Evolutionary conservation across 2,888 invertebrate species (phyloP), one percentile per base, ranked within the genome.

Genomic region (Nephrotoma guestfalica): DNA sequence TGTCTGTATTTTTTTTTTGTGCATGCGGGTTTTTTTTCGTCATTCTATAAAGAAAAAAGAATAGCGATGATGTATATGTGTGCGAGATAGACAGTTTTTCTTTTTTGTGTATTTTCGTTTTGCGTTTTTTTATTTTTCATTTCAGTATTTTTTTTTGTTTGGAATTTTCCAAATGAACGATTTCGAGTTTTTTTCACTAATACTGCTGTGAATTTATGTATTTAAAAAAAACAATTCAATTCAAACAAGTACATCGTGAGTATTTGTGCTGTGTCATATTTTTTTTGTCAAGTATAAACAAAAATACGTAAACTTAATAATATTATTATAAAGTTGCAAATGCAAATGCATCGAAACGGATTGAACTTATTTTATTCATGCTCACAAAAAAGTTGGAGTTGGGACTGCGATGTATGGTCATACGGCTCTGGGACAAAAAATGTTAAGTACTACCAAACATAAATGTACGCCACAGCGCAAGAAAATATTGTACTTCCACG

Each of bases 141-240:
- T 71, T 71, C 71, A 71, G 71, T 71, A 30, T 30, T 84, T 84
- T 84, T 83, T 84, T 84, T 41, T 84, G 42, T 84, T 84, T 84
- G 84, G 42, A 84, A 84, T 84, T 84, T 84, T 84, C 84, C 84
- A 84, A 84, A 84, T 84, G 84, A 84, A 84, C 84, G 84, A 84
- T 84, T 84, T 84, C 84, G 42, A 41, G 84, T 84, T 84, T 84
- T 83, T 84, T 41, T 84, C 71, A 71, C 71, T 71, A 71, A 71
- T 71, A 71, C 71, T 71, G 71, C 71, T 71, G 30, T 71, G 71
- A 71, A 71, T 71, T 71, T 71, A 18, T 71, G 30, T 71, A 30
- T 71, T 71, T 30, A 30, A 71, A 71, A n/a, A 71, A 71, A 71
- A 57, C 51, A 57, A 57, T 57, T 57, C 71, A 71, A 71, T 71